Evolutionary conservation across 2,797 vertebrate genomes (phyloP).

Genomic region (Brotula barbata): DNA sequence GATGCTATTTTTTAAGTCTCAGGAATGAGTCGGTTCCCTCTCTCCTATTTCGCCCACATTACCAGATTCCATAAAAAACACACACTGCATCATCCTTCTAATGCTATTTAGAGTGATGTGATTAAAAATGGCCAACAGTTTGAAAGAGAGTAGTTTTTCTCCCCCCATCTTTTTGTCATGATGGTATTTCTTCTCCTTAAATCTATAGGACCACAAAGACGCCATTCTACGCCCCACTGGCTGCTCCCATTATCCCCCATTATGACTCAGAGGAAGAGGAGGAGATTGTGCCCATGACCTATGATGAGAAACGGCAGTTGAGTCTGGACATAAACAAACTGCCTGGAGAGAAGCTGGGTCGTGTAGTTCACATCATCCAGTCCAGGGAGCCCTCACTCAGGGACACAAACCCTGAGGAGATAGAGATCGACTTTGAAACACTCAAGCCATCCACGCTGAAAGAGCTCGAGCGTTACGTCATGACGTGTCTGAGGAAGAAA

Average conservation of each 20-base stretch:
- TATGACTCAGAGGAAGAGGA: conserved; percentile 93
- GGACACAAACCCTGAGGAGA: conserved; percentile 95
- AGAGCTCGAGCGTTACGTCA: conserved; percentile 92
- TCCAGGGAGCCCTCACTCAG: conserved; percentile 89
- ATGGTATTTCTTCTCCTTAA: background rate
- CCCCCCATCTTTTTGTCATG: background rate
- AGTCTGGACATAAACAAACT: conserved; percentile 95
- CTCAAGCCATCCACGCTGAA: conserved; percentile 92
- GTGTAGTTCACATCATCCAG: conserved; percentile 95
- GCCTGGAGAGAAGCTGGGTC: conserved; percentile 91
- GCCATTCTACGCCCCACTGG: conserved; percentile 51
- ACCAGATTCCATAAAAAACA: no score
- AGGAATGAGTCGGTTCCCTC: no score
- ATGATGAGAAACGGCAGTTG: conserved; percentile 92
- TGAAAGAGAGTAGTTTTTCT: no score
- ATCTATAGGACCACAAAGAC: conserved; percentile 81
- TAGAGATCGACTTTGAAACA: conserved; percentile 94
- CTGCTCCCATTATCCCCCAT: conserved; percentile 67
- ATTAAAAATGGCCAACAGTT: no score
- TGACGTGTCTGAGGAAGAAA: conserved; percentile 92
- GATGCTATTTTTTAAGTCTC: no score
- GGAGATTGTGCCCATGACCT: conserved; percentile 91
- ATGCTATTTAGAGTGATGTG: no score
- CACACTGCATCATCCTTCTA: no score
- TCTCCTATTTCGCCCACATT: no score